phyloP scores from a whole-genome alignment of 2,797 vertebrate genomes.

The Limosa lapponica region DNA sequence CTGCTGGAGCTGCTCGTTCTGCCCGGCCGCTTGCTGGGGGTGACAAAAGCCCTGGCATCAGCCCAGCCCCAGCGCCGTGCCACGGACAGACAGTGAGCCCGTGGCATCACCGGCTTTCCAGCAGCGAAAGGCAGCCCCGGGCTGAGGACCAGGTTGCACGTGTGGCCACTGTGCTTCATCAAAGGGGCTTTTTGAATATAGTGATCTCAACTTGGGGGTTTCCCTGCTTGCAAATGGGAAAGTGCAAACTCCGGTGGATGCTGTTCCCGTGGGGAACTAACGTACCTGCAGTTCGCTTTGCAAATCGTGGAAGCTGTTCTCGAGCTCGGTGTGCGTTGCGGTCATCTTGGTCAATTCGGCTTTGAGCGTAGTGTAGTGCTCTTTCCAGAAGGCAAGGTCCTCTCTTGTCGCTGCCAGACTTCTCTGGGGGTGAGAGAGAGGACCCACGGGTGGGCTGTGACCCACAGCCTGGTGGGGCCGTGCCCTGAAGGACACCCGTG shows the following conservation, averaged over 20 bases:
- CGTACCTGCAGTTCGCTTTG: conserved; percentile 87
- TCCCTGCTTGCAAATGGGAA: not conserved
- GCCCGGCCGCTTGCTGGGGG: conserved; percentile 78
- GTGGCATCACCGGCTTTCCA: accelerated
- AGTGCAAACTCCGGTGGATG: accelerated
- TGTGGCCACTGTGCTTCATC: not conserved
- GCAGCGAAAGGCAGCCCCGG: accelerated
- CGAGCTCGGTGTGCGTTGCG: conserved; percentile 75
- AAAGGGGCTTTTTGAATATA: accelerated
- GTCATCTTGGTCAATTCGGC: conserved; percentile 73
- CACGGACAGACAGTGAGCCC: accelerated
- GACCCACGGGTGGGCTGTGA: not conserved
- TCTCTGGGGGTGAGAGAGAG: conserved; percentile 75
- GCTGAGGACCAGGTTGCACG: accelerated
- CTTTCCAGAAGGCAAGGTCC: conserved; percentile 84
- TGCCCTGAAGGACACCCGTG: not conserved
- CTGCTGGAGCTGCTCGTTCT: conserved; percentile 71
- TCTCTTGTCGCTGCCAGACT: conserved; percentile 76
- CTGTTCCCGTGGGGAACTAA: accelerated
- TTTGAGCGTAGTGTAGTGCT: conserved; percentile 80
- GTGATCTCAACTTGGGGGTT: not conserved
- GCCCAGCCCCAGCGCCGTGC: not conserved
- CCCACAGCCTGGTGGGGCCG: accelerated
- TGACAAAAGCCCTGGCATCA: not conserved
- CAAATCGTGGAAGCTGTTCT: conserved; percentile 80